Evolutionary conservation across 2,797 vertebrate species (phyloP).

Genomic region (Sebastes goodei): DNA sequence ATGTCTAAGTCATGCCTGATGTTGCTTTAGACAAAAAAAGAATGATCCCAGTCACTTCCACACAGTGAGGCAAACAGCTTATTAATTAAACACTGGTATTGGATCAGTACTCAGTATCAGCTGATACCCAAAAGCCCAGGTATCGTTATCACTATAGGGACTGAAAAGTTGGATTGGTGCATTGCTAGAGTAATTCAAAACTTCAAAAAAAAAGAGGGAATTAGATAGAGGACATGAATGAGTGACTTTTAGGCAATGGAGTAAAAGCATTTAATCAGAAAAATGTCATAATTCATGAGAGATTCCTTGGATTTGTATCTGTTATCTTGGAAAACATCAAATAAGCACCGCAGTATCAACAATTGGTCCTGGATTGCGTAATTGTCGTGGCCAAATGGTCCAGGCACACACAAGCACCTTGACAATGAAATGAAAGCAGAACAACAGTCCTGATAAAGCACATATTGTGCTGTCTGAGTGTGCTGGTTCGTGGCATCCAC

Average conservation of each 20-base stretch:
- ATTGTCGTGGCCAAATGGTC: not conserved
- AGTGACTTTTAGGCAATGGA: not conserved
- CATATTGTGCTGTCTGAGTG: not conserved
- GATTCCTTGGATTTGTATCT: not conserved
- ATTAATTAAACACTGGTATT: no score
- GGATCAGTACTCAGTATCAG: no score
- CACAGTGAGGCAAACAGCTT: no score
- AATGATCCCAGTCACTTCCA: no score
- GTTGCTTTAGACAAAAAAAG: no score
- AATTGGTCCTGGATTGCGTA: not conserved
- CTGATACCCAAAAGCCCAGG: no score
- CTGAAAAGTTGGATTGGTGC: not conserved
- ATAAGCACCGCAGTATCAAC: not conserved
- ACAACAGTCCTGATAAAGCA: not conserved
- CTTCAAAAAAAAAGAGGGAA: not conserved
- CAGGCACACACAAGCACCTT: not conserved
- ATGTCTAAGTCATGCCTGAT: no score
- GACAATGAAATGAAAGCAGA: not conserved
- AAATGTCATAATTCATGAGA: not conserved
- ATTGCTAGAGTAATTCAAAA: not conserved
- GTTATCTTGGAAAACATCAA: not conserved
- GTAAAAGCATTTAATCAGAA: not conserved
- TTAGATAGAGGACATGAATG: not conserved
- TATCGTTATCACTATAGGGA: no score
- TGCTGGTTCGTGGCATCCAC: not conserved